Percentiles rank a stretch among this genome's conserved stretches.
Conservation (phyloP, 2,797 vertebrate genomes). For the Propithecus perrieri region DNA sequence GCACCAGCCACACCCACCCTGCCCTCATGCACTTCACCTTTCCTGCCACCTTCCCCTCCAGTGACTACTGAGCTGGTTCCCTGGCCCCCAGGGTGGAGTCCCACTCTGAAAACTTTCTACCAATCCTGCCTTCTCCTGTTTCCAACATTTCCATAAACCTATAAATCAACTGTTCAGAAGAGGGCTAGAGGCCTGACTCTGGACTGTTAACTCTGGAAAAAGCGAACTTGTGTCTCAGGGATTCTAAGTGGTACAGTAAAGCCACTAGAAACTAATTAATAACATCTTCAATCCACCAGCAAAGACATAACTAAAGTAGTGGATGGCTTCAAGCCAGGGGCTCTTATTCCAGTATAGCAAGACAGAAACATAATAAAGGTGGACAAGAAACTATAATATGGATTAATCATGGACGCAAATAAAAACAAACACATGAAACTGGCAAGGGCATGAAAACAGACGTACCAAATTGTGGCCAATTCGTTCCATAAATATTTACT, state of each 20-base stretch:
- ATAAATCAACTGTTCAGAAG: constrained; percentile 1
- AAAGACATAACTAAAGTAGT: neutral
- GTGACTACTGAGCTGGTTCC: neutral
- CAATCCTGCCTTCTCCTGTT: neutral
- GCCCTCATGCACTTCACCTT: accelerated
- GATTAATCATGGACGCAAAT: constrained; percentile 31
- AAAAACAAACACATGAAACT: constrained; percentile 51
- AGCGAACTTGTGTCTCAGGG: neutral
- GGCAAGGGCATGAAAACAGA: constrained; percentile 39
- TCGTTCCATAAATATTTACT: constrained; percentile 62
- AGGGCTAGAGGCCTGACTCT: neutral
- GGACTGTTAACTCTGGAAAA: constrained; percentile 7
- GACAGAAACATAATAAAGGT: neutral
- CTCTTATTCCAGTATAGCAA: neutral
- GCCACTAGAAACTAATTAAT: neutral
- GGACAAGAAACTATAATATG: constrained; percentile 29
- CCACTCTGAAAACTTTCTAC: neutral
- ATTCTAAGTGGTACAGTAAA: neutral
- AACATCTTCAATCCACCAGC: neutral
- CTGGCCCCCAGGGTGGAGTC: neutral
- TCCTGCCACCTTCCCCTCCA: neutral
- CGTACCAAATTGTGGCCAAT: constrained; percentile 7
- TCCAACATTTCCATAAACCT: neutral
- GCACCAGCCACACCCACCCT: accelerated
- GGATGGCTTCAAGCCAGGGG: neutral